Conservation (phyloP, 2,888 invertebrate species). For the Barypeithes pellucidus region DNA sequence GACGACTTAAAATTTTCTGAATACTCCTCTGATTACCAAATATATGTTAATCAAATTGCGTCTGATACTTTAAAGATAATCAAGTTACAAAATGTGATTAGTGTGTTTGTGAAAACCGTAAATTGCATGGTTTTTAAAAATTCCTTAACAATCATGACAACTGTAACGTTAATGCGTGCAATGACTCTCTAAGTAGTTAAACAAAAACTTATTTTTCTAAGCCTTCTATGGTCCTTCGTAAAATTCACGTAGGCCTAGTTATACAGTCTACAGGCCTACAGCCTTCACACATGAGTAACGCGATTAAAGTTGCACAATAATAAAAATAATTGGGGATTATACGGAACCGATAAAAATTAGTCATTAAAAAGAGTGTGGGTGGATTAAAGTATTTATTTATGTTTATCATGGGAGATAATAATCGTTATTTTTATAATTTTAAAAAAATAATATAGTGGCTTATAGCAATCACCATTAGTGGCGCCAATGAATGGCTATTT, state of each 20-base stretch:
- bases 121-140: no score
- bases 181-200: not conserved
- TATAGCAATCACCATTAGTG: constrained; percentile 14
- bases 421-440: constrained; percentile 23
- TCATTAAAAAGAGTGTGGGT: constrained; percentile 36
- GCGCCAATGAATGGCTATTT: not conserved
- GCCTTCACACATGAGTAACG: constrained; percentile 4
- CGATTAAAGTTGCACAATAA: constrained; percentile 42
- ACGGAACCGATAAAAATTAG: constrained; percentile 43
- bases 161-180: not conserved
- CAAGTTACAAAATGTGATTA: no score
- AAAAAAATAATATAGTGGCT: not conserved
- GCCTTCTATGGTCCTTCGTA: constrained; percentile 13
- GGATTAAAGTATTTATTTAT: constrained; percentile 42
- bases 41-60: no score
- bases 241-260: constrained; percentile 24
- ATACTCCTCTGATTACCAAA: no score
- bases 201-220: not conserved
- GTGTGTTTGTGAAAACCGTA: no score
- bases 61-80: no score
- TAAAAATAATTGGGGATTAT: constrained; percentile 43
- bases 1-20: no score
- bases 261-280: not conserved
- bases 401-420: constrained; percentile 41
- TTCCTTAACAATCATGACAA: no score